Conservation (phyloP, 53 echinoderm and acorn worm species). For the Echinarachnius parma region DNA sequence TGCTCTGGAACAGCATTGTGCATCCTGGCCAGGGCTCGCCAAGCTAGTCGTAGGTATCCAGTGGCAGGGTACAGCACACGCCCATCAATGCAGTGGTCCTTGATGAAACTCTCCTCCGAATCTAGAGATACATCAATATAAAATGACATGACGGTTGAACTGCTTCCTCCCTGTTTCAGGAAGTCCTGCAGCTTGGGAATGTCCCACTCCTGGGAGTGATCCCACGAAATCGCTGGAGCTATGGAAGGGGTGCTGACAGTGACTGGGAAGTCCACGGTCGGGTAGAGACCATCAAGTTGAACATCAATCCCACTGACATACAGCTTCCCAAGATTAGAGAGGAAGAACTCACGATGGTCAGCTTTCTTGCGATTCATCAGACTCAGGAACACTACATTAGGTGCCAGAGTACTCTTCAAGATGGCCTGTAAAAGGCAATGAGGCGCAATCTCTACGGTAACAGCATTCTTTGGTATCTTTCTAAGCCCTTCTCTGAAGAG, state of each 20-base stretch:
- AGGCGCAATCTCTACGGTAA: conserved; percentile 76
- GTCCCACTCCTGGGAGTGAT: conserved; percentile 77
- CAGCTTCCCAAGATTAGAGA: conserved; percentile 66
- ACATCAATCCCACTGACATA: conserved; percentile 52
- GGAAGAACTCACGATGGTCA: conserved; percentile 62
- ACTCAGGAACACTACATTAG: conserved; percentile 59
- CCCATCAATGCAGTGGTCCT: conserved; percentile 77
- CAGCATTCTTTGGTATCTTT: conserved; percentile 67
- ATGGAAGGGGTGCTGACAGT: conserved; percentile 59
- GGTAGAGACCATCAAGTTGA: conserved; percentile 57
- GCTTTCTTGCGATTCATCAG: conserved; percentile 69
- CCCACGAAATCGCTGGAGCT: conserved; percentile 68
- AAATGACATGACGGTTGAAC: conserved; percentile 51
- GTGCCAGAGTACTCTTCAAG: conserved; percentile 58
- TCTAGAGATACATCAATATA: conserved; percentile 67
- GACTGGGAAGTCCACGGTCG: conserved; percentile 61
- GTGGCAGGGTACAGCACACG: conserved; percentile 80
- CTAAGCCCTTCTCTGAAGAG: conserved; percentile 60
- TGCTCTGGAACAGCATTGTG: conserved; percentile 54
- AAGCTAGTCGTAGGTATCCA: conserved; percentile 73
- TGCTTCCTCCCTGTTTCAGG: conserved; percentile 51
- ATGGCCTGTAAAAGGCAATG: conserved; percentile 80
- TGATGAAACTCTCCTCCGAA: conserved; percentile 56
- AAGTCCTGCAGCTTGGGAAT: conserved; percentile 66
- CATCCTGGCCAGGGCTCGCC: conserved; percentile 69